phyloP scores from a whole-genome alignment of 2,888 invertebrate species.

The Tenthredo mesomela region DNA sequence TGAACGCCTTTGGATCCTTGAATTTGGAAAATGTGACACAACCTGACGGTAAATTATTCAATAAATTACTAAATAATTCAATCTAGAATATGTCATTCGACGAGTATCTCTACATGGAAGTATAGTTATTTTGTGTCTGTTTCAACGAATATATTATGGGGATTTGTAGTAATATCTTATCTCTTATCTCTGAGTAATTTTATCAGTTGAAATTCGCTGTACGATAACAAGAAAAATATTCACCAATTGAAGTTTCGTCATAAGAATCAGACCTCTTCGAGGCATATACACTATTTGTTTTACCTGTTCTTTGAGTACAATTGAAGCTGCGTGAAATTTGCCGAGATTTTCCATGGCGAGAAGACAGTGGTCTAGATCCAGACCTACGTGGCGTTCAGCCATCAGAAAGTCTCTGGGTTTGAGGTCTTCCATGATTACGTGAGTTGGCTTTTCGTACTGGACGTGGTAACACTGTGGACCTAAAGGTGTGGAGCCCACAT shows the following conservation, averaged over 20 bases:
- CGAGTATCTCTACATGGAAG: not conserved
- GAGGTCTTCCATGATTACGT: slow-evolving; percentile 81
- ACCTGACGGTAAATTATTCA: not conserved
- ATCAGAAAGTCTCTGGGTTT: slow-evolving; percentile 79
- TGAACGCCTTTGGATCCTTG: slow-evolving; percentile 7
- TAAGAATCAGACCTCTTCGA: not conserved
- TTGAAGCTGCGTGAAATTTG: slow-evolving; percentile 81
- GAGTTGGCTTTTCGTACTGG: slow-evolving; percentile 69
- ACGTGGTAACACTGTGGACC: slow-evolving; percentile 71
- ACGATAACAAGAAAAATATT: not conserved
- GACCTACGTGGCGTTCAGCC: slow-evolving; percentile 9
- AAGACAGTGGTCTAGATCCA: slow-evolving; percentile 77
- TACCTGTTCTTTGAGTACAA: slow-evolving; percentile 80
- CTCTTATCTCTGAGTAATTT: no score
- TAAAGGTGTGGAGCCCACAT: slow-evolving; percentile 58
- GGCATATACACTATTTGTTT: slow-evolving; percentile 20
- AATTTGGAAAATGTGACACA: not conserved
- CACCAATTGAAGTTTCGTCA: not conserved
- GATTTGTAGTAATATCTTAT: no score
- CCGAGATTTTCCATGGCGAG: slow-evolving; percentile 79
- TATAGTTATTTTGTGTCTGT: not conserved
- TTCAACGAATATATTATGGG: no score
- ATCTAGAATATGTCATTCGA: not conserved
- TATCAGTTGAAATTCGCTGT: not conserved
- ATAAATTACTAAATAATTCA: no score